A percentile compares a stretch with the other conserved stretches of the same genome.
phyloP scores from a whole-genome alignment of 2,797 vertebrate species.

The Meriones psammophilus region DNA sequence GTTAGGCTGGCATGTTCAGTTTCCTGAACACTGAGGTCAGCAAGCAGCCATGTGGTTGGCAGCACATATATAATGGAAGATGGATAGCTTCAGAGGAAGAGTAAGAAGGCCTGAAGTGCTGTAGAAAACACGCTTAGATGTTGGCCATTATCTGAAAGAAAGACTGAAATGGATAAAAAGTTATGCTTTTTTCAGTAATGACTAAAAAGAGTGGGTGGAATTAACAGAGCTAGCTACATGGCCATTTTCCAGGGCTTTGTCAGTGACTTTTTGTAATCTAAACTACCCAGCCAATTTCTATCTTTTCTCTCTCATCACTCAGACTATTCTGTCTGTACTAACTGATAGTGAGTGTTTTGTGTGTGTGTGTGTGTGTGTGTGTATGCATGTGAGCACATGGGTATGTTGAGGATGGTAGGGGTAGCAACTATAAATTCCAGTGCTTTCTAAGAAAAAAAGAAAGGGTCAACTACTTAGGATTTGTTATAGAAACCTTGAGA shows the following conservation, averaged over 20 bases:
- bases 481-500: slow-evolving; percentile 30
- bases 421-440: neutral
- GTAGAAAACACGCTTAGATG: neutral
- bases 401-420: neutral
- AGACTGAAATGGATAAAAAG: neutral
- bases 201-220: neutral
- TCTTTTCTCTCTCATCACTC: no score
- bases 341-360: neutral
- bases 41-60: neutral
- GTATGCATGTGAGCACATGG: neutral
- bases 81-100: neutral
- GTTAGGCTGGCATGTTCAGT: neutral
- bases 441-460: neutral
- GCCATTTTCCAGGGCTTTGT: neutral
- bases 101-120: neutral
- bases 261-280: neutral
- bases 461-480: neutral
- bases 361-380: neutral
- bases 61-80: neutral
- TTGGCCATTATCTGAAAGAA: neutral
- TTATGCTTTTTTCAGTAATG: neutral
- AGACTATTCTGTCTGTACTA: neutral
- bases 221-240: neutral
- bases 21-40: neutral
- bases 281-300: neutral